Evolutionary conservation across 2,888 invertebrate genomes (phyloP), one percentile per base, ranked within the genome.

Genomic region (Unio pictorum): DNA sequence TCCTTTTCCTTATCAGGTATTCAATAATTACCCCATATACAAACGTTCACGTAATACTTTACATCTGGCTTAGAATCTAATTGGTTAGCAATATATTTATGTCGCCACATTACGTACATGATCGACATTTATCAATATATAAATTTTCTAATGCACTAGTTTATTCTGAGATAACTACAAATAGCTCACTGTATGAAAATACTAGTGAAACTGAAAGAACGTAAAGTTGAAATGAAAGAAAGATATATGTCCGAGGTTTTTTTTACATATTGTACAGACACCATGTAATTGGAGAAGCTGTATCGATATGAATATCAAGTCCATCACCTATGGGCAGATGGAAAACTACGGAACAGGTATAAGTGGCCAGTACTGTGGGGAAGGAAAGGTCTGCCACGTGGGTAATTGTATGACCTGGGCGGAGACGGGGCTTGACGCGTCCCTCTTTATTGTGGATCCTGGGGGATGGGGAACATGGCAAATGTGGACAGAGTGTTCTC

Each of bases 401-500:
- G 71, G 72, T 54, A 55, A 55, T 6, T 81, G 81, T 67, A 65
- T 68, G 1, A 55, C 65, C 17, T 76, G 70, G 69, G 61, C 66
- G 15, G 68, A 68, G 1, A 77, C 79, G 6, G 74, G 74, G 7
- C 60, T 74, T 26, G 56, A 67, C n/a, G 45, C 61, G 4, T 57
- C 68, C 15, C 26, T 57, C 15, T 66, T 71, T 1, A 59, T 26
- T n/a, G 65, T 67, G 26, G 64, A 68, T 1, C 68, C 67, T 0
- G 81, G 81, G 1, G 78, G 75, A 3, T 81, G 81, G 81, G 68
- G 76, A 3, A 63, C 57, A 7, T 81, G 78, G 78, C 72, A 68
- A 5, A 11, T 55, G 1, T 58, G 65, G 72, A 67, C 73, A 55
- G 54, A 72, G 3, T 81, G 81, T 55, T 67, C 72, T 30, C 61